These are phyloP conservation scores for Thumatha senex DNA, from an alignment of 2,888 invertebrate species.

Conservation along the genomic window DNA sequence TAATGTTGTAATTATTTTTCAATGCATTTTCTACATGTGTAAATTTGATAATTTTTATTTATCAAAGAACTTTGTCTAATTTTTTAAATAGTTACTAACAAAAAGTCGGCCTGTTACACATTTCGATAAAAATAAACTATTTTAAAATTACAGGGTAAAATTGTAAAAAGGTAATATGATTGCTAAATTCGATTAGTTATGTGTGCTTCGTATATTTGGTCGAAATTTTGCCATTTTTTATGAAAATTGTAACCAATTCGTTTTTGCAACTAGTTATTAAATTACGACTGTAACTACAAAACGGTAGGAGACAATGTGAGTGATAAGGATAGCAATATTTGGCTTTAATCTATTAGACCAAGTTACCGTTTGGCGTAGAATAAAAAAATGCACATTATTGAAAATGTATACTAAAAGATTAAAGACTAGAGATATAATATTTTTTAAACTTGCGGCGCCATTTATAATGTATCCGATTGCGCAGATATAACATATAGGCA, in stretches of 20 bases:
- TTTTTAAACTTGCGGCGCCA: too few relatives aligned
- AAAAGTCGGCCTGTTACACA: slow-evolving; percentile 23
- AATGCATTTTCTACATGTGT: slow-evolving; percentile 1
- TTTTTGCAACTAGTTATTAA: slow-evolving; percentile 33
- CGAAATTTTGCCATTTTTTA: slow-evolving; percentile 23
- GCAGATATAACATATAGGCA: too few relatives aligned
- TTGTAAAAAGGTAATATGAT: slow-evolving; percentile 44
- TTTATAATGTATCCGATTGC: too few relatives aligned
- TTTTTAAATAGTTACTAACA: slow-evolving; percentile 8
- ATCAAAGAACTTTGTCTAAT: not conserved
- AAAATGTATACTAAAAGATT: slow-evolving; percentile 12
- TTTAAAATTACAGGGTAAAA: slow-evolving; percentile 79
- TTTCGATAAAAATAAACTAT: slow-evolving; percentile 42
- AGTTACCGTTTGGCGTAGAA: slow-evolving; percentile 10
- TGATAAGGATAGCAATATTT: slow-evolving; percentile 25
- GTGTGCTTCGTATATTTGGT: slow-evolving; percentile 34
- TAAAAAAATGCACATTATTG: slow-evolving; percentile 17
- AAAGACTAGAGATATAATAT: too few relatives aligned
- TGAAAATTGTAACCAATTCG: slow-evolving; percentile 25
- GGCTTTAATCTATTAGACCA: slow-evolving; percentile 8
- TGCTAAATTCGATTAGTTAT: slow-evolving; percentile 30
- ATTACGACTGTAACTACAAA: slow-evolving; percentile 26
- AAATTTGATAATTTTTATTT: not conserved
- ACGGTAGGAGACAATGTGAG: slow-evolving; percentile 19
- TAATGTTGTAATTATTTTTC: not conserved